phyloP scores from a whole-genome alignment of 2,113 vertebrate genomes.

The Microtus oregoni region DNA sequence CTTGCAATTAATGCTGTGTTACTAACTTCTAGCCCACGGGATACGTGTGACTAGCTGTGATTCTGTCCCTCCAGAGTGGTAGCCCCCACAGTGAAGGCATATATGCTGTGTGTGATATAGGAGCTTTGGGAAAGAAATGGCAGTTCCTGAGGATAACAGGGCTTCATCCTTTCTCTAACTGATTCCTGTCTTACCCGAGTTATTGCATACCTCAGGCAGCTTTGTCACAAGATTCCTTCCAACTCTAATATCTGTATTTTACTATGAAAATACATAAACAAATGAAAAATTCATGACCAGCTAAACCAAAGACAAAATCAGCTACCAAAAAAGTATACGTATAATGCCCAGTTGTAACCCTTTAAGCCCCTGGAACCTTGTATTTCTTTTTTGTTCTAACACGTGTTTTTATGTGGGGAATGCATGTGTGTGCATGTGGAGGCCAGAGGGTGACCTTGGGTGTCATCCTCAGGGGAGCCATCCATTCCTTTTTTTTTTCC shows the following conservation, averaged over 20 bases:
- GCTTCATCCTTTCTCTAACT: neutral
- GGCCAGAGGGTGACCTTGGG: neutral
- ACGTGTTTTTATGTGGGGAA: neutral
- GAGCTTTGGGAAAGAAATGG: neutral
- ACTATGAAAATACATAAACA: neutral
- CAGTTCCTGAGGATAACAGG: neutral
- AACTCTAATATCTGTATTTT: neutral
- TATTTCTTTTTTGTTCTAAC: neutral
- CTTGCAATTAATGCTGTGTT: neutral
- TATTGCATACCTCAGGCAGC: neutral
- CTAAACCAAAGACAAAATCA: neutral
- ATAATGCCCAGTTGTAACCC: neutral
- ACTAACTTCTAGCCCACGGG: neutral
- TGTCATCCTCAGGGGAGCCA: no score
- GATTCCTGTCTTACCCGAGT: neutral
- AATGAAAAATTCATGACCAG: conserved; percentile 18
- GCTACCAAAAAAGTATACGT: neutral
- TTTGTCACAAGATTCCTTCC: neutral
- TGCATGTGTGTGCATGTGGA: neutral
- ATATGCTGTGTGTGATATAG: neutral
- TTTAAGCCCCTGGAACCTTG: neutral
- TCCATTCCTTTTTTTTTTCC: no score
- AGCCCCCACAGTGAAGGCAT: neutral
- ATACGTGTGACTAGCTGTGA: neutral
- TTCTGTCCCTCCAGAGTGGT: neutral